Evolutionary conservation across 2,113 vertebrate genomes (phyloP).

Genomic region (Vulpes ferrilata): DNA sequence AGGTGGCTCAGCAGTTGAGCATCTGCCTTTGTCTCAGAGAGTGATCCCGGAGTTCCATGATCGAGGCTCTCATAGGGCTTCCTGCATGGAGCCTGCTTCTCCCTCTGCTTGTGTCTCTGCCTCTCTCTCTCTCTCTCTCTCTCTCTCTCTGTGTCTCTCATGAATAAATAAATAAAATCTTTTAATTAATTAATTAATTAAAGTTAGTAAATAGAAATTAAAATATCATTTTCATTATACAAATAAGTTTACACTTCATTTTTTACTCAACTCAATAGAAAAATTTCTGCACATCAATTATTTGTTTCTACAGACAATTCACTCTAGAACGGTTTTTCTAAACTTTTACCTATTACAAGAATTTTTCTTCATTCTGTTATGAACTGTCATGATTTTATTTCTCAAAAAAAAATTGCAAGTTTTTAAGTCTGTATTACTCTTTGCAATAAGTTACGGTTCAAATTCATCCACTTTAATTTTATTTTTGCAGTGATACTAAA

Average conservation of each 20-base stretch:
- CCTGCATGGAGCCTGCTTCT: too few relatives aligned
- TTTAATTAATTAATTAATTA: too few relatives aligned
- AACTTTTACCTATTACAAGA: conserved; percentile 36
- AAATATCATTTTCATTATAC: neutral
- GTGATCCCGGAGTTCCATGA: too few relatives aligned
- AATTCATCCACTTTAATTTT: neutral
- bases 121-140: too few relatives aligned
- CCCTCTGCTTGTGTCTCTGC: too few relatives aligned
- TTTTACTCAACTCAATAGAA: neutral
- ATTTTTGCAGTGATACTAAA: conserved; percentile 18
- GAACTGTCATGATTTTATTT: conserved; percentile 45
- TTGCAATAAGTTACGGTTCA: neutral
- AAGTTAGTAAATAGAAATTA: neutral
- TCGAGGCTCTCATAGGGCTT: too few relatives aligned
- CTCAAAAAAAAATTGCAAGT: conserved; percentile 22
- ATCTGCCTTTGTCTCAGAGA: too few relatives aligned
- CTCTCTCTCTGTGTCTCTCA: too few relatives aligned
- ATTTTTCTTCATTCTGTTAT: conserved; percentile 35
- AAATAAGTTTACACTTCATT: neutral
- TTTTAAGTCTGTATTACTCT: neutral
- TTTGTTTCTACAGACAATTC: neutral
- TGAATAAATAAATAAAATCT: too few relatives aligned
- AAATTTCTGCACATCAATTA: neutral
- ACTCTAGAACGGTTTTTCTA: conserved; percentile 40
- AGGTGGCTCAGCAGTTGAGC: too few relatives aligned